A percentile compares a stretch with the other conserved stretches of the same genome.
Conservation (phyloP, 2,797 vertebrate species). For the Sebastes diploproa region DNA sequence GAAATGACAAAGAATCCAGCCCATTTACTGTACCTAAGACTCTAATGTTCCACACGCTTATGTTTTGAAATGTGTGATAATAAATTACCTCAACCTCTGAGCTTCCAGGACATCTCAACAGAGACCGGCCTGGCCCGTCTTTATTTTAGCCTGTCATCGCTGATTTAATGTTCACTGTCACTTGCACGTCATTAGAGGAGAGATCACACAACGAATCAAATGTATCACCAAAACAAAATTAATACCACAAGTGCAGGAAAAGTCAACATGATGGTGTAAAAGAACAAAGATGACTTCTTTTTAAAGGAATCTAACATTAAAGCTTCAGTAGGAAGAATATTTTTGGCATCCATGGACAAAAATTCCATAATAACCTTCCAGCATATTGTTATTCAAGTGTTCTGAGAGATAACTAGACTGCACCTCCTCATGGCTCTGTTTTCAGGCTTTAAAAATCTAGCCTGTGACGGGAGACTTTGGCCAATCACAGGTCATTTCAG, state of each 20-base stretch:
- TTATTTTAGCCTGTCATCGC: slow-evolving; percentile 20
- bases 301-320: background rate
- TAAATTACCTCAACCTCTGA: slow-evolving; percentile 40
- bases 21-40: slow-evolving; percentile 15
- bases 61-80: slow-evolving; percentile 50
- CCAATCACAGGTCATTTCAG: too few species aligned
- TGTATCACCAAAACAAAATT: slow-evolving; percentile 1
- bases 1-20: slow-evolving; percentile 39
- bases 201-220: background rate
- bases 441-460: too few species aligned
- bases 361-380: too few species aligned
- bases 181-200: background rate
- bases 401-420: too few species aligned
- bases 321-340: background rate
- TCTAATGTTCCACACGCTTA: slow-evolving; percentile 5
- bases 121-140: slow-evolving; percentile 18
- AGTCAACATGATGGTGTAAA: background rate
- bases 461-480: too few species aligned
- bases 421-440: too few species aligned
- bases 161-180: slow-evolving; percentile 30
- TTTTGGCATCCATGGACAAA: too few species aligned
- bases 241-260: background rate
- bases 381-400: too few species aligned
- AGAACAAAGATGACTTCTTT: background rate
- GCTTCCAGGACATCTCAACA: slow-evolving; percentile 31